Evolutionary conservation across 2,797 vertebrate genomes (phyloP), one percentile per base, ranked within the genome.

Genomic region (Prunella strophiata): DNA sequence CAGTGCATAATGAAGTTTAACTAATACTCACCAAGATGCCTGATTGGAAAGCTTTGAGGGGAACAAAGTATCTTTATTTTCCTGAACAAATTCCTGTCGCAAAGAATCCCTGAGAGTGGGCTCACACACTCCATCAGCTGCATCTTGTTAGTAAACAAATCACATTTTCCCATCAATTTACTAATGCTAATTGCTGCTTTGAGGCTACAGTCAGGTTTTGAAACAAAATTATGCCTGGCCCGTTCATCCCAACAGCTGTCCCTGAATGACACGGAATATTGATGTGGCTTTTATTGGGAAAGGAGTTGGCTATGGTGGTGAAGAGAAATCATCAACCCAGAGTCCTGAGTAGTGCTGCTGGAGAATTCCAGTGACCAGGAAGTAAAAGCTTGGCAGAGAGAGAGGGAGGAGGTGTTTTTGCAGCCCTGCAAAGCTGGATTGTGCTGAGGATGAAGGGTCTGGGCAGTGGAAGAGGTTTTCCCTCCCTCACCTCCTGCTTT

Each of bases 71-170:
- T 88, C 88, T 75, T 34, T 52, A 25, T 89, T 88, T 94, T 81
- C 89, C 79, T 10, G 11, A 38, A 62, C 47, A 54, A 74, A 93
- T 73, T 85, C 91, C 67, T 67, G 51, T 62, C 5, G 36, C 58
- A 57, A n/a, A 76, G 87, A 63, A 65, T 83, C 77, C 51, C 4
- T 3, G 30, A 43, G 90, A 81, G 88, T 93, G 87, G 80, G 85
- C 65, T 91, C 83, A 0, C 54, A 11, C 75, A 2, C 76, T 93
- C 86, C 54, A 23, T 93, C 95, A 93, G 84, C 95, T 96, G 88
- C 66, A 38, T 89, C 79, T 68, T 94, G 93, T 96, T 93, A 86
- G 95, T 84, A 95, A 96, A 94, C 94, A 97, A 91, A 89, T 59
- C 4, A 25, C 78, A 11, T 90, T 94, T 91, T 23, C 77, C 91